These are phyloP conservation scores for Eristalis tenax DNA, from an alignment of 2,888 invertebrate genomes.

Conservation along the genomic window DNA sequence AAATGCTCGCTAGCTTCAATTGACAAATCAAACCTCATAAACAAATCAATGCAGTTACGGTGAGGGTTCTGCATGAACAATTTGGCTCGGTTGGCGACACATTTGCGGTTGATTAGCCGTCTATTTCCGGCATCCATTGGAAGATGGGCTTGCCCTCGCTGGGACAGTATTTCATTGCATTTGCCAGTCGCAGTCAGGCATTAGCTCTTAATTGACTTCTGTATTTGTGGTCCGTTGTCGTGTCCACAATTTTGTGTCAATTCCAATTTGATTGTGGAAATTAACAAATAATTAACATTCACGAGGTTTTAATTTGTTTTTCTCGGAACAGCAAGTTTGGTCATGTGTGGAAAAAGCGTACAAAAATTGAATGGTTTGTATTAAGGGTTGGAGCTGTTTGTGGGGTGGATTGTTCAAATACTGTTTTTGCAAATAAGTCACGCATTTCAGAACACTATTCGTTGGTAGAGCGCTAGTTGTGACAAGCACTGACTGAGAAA, in stretches of 20 bases:
- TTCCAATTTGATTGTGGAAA: background rate
- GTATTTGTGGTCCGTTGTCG: background rate
- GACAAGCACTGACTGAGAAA: too few species aligned
- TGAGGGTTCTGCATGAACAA: background rate
- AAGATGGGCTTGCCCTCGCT: background rate
- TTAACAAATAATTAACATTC: background rate
- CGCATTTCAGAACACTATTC: too few species aligned
- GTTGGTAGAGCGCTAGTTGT: too few species aligned
- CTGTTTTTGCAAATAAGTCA: too few species aligned
- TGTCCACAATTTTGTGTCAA: background rate
- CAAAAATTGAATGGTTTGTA: background rate
- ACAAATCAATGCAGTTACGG: background rate
- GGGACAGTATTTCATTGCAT: background rate
- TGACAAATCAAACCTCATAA: background rate
- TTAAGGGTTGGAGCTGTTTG: too few species aligned
- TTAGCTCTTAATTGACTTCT: background rate
- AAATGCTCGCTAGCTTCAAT: too few species aligned
- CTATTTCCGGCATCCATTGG: background rate
- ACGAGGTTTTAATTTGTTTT: background rate
- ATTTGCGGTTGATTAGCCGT: background rate
- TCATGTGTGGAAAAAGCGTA: background rate
- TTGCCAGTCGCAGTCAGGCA: background rate
- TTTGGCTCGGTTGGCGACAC: background rate
- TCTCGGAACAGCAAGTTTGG: background rate
- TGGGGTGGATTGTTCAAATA: too few species aligned